Conservation (phyloP, 1,140 invertebrate genomes). For the Pseudomyrmex gracilis region DNA sequence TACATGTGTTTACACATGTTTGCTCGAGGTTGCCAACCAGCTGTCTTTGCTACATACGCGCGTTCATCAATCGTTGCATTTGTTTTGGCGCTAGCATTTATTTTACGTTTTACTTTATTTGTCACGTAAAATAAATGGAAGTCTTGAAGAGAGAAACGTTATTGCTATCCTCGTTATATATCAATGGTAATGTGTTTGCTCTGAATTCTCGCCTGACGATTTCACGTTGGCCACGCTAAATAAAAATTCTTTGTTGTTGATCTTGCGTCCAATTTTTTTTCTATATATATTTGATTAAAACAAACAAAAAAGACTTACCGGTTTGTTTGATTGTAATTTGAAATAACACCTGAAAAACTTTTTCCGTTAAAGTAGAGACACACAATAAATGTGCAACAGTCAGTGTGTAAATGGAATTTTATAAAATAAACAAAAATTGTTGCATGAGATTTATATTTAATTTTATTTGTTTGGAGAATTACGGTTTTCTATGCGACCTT, state of each 20-base stretch:
- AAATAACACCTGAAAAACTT: neutral
- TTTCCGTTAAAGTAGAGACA: neutral
- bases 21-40: conserved; percentile 23
- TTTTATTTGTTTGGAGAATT: neutral
- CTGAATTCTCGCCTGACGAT: neutral
- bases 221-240: neutral
- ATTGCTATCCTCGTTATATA: neutral
- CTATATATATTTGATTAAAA: no score
- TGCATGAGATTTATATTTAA: neutral
- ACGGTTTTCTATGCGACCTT: neutral
- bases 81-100: conserved; percentile 28
- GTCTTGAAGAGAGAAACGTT: neutral
- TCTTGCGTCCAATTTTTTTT: no score
- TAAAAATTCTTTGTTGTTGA: neutral
- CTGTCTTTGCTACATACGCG: conserved; percentile 32
- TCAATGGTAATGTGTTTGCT: neutral
- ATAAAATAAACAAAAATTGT: neutral
- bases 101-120: conserved; percentile 24
- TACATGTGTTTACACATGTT: conserved; percentile 36
- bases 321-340: no score
- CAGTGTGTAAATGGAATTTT: neutral
- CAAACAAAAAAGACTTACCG: no score
- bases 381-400: neutral
- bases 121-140: neutral
- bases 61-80: conserved; percentile 24